Evolutionary conservation across 2,797 vertebrate genomes (phyloP).

Genomic region (Ceryle rudis): DNA sequence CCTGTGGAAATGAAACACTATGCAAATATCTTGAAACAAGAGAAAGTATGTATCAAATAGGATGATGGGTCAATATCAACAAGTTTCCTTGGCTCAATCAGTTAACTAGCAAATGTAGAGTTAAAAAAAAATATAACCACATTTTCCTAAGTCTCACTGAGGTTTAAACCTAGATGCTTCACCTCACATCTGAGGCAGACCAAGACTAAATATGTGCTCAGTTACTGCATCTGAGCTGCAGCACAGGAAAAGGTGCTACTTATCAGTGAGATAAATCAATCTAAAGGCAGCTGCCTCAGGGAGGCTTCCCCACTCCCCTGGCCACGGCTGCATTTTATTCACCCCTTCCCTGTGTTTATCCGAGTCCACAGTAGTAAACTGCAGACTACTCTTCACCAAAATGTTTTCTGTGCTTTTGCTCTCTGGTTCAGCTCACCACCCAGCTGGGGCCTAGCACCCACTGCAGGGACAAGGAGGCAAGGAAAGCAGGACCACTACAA

Average conservation of each 20-base stretch:
- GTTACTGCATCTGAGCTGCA: background rate
- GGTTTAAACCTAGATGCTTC: background rate
- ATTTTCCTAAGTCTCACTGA: background rate
- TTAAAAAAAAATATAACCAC: background rate
- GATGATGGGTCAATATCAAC: background rate
- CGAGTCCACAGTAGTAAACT: fast-evolving
- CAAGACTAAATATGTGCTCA: background rate
- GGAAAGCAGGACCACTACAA: background rate
- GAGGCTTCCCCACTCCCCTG: fast-evolving
- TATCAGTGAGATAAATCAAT: background rate
- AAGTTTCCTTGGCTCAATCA: background rate
- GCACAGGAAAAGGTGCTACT: background rate
- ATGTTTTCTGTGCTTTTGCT: background rate
- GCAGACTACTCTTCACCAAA: background rate
- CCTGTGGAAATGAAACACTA: background rate
- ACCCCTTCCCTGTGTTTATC: background rate
- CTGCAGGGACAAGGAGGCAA: background rate
- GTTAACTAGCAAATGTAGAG: background rate
- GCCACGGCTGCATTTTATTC: background rate
- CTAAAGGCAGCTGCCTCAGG: background rate
- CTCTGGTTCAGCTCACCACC: background rate
- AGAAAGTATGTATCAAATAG: background rate
- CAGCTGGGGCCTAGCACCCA: background rate
- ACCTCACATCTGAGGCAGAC: background rate
- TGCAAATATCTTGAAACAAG: background rate